Base-by-base conservation (phyloP, 2,797 vertebrate species). In the Sebastes hubbsi region DNA sequence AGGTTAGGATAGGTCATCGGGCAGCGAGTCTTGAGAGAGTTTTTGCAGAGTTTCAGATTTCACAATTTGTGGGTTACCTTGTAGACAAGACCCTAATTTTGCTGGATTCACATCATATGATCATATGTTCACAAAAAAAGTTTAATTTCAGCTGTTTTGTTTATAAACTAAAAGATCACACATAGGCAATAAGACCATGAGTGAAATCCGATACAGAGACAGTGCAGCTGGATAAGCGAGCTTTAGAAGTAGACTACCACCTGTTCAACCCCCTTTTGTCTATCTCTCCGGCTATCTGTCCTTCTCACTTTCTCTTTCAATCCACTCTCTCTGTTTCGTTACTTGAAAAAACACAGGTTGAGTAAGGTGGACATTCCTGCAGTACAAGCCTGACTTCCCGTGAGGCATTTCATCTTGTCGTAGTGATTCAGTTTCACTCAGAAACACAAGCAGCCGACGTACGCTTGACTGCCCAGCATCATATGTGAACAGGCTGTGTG, bases 341-440 rank as follows among this genome's bases (percentile, higher is more conserved):
- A 1, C 16, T 18, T 34, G 2, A 63, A 38, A 55, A n/a, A 73
- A 7, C 49, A 56, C 3, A 14, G 79, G 34, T 36, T 59, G 49
- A 80, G 36, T 8, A 20, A 13, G 29, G 38, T 38, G 46, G 5
- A 68, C 56, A 61, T 81, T 88, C 71, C 73, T 56, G 42, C 14
- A 20, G 54, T 49, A 71, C 60, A 87, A 80, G 80, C 84, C 27
- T 80, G 82, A 83, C 52, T 83, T 84, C 70, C 70, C 70, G 27
- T 59, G 70, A 85, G 81, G 46, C 58, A 77, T 89, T 81, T 87
- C 32, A 71, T 67, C 71, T 64, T 6, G 42, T 77, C 6, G 27
- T 11, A 77, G 54, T 14, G 58, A 86, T 86, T 78, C 32, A 70
- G 63, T 85, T 84, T 78, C 83, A 75, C 42, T 29, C 8, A 56